Evolutionary conservation across 2,797 vertebrate species (phyloP), one percentile per base, ranked within the genome.

Genomic region (Lepus townsendii): DNA sequence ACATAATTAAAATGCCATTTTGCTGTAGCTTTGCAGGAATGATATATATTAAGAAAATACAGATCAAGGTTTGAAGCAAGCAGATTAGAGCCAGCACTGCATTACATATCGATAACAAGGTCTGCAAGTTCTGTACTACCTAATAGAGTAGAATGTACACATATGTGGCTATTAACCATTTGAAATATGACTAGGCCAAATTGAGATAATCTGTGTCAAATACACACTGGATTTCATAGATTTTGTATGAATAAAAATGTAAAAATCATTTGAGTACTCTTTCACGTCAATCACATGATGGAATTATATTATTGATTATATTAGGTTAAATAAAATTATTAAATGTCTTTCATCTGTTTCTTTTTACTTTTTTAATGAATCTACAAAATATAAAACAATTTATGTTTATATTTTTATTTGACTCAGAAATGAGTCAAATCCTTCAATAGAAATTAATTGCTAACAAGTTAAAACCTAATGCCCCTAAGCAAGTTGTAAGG

Each of bases 401-500:
- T 73, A 57, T 73, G 16, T n/a, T 60, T 73, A 52, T 6, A 83
- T 83, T 68, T 88, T 78, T 79, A 57, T 35, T 35, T 35, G 35
- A 35, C 35, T 35, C 35, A 35, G 35, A 88, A 79, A 79, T 95
- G 10, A 68, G 6, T 14, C n/a, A 73, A 35, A 20, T 4, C 3
- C n/a, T 75, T 95, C 68, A 73, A 50, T 16, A 79, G n/a, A 72
- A 19, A 93, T n/a, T 75, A 6, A 78, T 13, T 72, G 47, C 24
- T 62, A 63, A 62, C 50, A 87, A 90, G 7, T n/a, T 87, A 47
- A 87, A 87, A 68, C 14, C 22, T 42, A 68, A 88, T 71, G n/a
- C n/a, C 79, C 87, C 54, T 66, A 80, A 76, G 50, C 17, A 76
- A 60, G 17, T 32, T 85, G 50, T 96, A 35, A 91, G 42, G 65